Percentiles rank a stretch among this genome's conserved stretches.
Evolutionary conservation across 2,113 vertebrate genomes (phyloP).

Genomic region (Pitta sordida): DNA sequence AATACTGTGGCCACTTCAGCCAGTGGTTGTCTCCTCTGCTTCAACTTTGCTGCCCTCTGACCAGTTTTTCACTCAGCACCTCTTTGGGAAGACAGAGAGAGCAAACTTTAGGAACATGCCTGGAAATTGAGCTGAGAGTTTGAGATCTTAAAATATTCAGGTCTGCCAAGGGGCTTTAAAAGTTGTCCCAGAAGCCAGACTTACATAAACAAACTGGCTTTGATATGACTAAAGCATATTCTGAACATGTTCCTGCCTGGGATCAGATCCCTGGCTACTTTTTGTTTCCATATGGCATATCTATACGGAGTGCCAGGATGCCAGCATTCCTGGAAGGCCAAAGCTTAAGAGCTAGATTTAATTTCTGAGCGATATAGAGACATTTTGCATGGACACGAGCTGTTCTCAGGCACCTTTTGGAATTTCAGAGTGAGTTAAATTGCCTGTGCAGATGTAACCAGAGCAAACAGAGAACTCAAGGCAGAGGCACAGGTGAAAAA

Average conservation of each 20-base stretch:
- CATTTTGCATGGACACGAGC: not conserved
- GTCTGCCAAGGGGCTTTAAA: not conserved
- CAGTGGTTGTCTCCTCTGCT: not conserved
- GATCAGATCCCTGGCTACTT: constrained; percentile 48
- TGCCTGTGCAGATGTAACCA: not conserved
- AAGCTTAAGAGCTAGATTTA: not conserved
- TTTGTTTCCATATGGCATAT: constrained; percentile 39
- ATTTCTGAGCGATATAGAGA: not conserved
- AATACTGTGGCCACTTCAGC: not conserved
- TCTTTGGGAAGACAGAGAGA: not conserved
- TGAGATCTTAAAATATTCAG: not conserved
- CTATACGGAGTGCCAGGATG: constrained; percentile 1
- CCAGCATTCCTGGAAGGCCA: constrained; percentile 37
- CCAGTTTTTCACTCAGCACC: not conserved
- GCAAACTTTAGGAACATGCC: not conserved
- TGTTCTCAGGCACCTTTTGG: not conserved
- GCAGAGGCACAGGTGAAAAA: not conserved
- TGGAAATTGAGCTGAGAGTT: not conserved
- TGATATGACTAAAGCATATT: constrained; percentile 12
- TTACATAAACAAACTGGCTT: constrained; percentile 40
- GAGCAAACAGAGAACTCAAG: not conserved
- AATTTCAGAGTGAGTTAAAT: constrained; percentile 6
- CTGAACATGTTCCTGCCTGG: not conserved
- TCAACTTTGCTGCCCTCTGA: not conserved
- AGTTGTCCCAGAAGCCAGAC: constrained; percentile 1